Evolutionary conservation across 1,140 invertebrate species (phyloP).

Genomic region (Calephelis virginiensis): DNA sequence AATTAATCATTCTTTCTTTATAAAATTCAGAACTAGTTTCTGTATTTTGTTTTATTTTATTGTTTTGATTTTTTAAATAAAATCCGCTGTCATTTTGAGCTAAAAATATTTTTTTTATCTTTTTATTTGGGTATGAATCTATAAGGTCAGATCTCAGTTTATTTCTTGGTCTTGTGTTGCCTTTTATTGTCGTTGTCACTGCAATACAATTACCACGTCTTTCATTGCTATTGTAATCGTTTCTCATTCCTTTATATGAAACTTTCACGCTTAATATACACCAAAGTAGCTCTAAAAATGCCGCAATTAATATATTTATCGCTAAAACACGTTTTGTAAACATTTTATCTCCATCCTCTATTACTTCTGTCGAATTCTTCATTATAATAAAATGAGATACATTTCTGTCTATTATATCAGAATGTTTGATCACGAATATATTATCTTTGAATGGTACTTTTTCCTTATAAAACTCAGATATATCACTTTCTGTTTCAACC

Average conservation of each 20-base stretch:
- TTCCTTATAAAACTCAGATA: slow-evolving; percentile 64
- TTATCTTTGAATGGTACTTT: slow-evolving; percentile 64
- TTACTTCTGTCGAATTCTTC: slow-evolving; percentile 37
- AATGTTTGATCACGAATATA: slow-evolving; percentile 55
- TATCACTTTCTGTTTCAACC: slow-evolving; percentile 48
- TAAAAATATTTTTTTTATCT: slow-evolving; percentile 77
- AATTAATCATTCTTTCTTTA: slow-evolving; percentile 75
- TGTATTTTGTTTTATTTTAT: slow-evolving; percentile 58
- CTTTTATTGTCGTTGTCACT: slow-evolving; percentile 77
- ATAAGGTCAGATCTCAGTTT: slow-evolving; percentile 74
- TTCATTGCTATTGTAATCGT: slow-evolving; percentile 76
- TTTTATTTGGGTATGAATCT: slow-evolving; percentile 76
- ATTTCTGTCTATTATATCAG: slow-evolving; percentile 55
- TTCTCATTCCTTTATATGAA: slow-evolving; percentile 81
- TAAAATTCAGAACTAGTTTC: slow-evolving; percentile 76
- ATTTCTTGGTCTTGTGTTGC: slow-evolving; percentile 68
- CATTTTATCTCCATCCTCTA: slow-evolving; percentile 45
- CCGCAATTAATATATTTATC: slow-evolving; percentile 80
- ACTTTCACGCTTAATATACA: slow-evolving; percentile 80
- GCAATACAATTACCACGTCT: slow-evolving; percentile 69
- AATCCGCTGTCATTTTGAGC: slow-evolving; percentile 74
- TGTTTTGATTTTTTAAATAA: slow-evolving; percentile 74
- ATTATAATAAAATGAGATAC: slow-evolving; percentile 60
- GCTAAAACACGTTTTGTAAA: slow-evolving; percentile 73
- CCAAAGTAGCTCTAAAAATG: slow-evolving; percentile 80